Evolutionary conservation across 2,797 vertebrate genomes (phyloP), one percentile per base, ranked within the genome.

Genomic region (Molossus molossus): DNA sequence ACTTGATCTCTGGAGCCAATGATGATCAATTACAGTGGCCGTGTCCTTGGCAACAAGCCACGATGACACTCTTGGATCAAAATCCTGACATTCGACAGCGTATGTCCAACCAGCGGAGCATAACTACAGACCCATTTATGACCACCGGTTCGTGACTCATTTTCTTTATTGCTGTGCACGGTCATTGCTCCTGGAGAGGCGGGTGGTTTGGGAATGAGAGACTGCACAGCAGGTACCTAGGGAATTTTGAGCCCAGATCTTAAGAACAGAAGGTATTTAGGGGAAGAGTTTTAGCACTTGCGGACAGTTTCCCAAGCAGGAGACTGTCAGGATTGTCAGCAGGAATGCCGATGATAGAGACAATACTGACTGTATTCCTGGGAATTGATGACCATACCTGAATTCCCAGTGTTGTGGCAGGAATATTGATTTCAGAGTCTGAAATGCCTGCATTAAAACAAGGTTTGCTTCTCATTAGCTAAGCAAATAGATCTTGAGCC

Each of bases 41-140:
- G 0, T 99, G 99, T 96, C 92, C 96, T 64, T 98, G 95, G 99
- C 99, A 98, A 85, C 98, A 94, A 98, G 98, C 98, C 14, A 99
- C 99, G 53, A 99, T 99, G 98, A 98, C 98, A 98, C 98, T 99
- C n/a, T 98, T 99, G 94, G 99, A 99, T 98, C 99, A 99, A 98
- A 98, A 99, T 89, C 98, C 99, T 45, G 99, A 99, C 97, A 99
- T 99, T 91, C 99, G 99, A 45, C 99, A 98, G 27, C 99, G 98
- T 77, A 99, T 99, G 99, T 99, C 99, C 97, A 99, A 99, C 96
- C 99, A 99, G 97, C 99, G 98, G 95, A 99, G 99, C 37, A 8
- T 99, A 96, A 99, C 99, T 83, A 99, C 99, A 1, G 99, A 99
- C 96, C 99, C 99, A 65, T 14, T 76, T 6, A 92, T 85, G 75